These are phyloP conservation scores for Zaprionus gabonicus DNA, from an alignment of 1,140 invertebrate genomes.

Conservation along the genomic window DNA sequence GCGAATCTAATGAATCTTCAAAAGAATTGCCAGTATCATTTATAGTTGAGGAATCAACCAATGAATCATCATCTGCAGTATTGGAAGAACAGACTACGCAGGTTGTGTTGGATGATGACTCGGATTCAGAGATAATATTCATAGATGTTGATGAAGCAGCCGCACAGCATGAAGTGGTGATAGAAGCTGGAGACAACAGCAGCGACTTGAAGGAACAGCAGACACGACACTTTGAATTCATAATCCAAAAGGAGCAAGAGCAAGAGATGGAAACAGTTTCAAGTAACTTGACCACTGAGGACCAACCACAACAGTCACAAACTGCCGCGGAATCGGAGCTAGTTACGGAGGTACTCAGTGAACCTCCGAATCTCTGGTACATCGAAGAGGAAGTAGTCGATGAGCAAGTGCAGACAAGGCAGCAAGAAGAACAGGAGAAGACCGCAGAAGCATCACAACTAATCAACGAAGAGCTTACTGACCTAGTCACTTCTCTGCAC, in stretches of 20 bases:
- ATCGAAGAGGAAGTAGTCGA: slow-evolving; percentile 1
- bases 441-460: not conserved
- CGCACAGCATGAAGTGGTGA: not conserved
- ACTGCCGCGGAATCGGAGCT: not conserved
- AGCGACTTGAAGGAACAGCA: not conserved
- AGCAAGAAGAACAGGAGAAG: slow-evolving; percentile 1
- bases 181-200: not conserved
- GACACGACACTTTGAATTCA: slow-evolving; percentile 19
- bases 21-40: not conserved
- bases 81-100: slow-evolving; percentile 3
- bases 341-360: slow-evolving; percentile 2
- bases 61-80: not conserved
- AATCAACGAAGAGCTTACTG: not conserved
- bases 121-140: slow-evolving; percentile 68
- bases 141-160: slow-evolving; percentile 56
- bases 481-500: not conserved
- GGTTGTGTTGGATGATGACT: slow-evolving; percentile 36
- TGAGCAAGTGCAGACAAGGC: not conserved
- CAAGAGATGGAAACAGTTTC: slow-evolving; percentile 18
- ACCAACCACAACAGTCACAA: not conserved
- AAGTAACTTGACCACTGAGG: not conserved
- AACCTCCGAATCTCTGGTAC: slow-evolving; percentile 9
- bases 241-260: slow-evolving; percentile 16
- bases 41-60: slow-evolving; percentile 3
- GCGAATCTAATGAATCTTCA: slow-evolving; percentile 45